A percentile compares a stretch with the other conserved stretches of the same genome.
These are phyloP conservation scores for Liopterus haemorrhoidalis DNA, from an alignment of 2,888 invertebrate genomes.

Conservation along the genomic window DNA sequence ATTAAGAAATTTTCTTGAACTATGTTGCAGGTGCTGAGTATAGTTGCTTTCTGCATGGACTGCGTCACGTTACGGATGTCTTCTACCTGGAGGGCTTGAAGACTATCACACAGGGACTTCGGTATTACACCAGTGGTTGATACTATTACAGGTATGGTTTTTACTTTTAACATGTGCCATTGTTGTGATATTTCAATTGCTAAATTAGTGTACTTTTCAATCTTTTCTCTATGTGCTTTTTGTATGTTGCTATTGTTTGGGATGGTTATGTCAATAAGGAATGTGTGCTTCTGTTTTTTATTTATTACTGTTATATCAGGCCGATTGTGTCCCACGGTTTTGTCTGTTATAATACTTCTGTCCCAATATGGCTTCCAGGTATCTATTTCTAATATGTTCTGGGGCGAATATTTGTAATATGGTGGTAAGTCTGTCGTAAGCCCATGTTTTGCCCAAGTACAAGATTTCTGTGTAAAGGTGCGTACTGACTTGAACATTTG, in stretches of 20 bases:
- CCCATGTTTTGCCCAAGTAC: too few species aligned
- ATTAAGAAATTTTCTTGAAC: too few species aligned
- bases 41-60: too few species aligned
- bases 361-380: slow-evolving; percentile 1
- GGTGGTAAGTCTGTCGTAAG: too few species aligned
- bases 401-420: too few species aligned
- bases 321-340: neutral
- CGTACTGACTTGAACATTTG: too few species aligned
- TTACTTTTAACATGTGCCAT: too few species aligned
- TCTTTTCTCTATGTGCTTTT: neutral
- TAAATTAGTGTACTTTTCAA: neutral
- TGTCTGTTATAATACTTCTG: slow-evolving; percentile 4
- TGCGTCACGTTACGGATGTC: too few species aligned
- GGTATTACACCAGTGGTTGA: neutral
- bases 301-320: slow-evolving; percentile 4
- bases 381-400: slow-evolving; percentile 2
- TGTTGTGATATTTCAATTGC: neutral
- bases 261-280: slow-evolving; percentile 1
- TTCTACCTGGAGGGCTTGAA: too few species aligned
- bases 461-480: too few species aligned
- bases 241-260: slow-evolving; percentile 2
- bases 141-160: neutral
- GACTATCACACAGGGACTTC: neutral
- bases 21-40: too few species aligned
- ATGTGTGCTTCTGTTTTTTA: neutral